Conservation (phyloP, 2,888 invertebrate genomes). For the Oligia fasciuncula region DNA sequence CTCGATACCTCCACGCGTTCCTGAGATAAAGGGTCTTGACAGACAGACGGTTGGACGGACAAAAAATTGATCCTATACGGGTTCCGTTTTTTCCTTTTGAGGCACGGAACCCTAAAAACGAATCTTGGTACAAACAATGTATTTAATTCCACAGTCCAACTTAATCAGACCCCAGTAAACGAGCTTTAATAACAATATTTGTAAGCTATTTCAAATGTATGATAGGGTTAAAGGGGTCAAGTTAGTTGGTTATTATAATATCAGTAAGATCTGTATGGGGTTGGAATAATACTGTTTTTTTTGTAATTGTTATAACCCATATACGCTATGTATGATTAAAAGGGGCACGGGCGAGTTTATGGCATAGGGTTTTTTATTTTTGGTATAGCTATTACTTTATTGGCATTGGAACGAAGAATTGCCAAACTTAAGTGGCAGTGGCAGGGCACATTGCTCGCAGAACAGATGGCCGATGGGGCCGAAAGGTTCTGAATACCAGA, state of each 20-base stretch:
- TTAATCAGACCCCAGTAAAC: conserved; percentile 43
- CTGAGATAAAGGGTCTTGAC: no score
- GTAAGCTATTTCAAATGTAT: conserved; percentile 49
- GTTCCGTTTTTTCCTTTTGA: no score
- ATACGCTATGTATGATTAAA: conserved; percentile 68
- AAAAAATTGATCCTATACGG: no score
- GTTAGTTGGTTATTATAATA: conserved; percentile 49
- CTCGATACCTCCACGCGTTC: no score
- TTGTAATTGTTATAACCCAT: conserved; percentile 69
- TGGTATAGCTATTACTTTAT: not conserved
- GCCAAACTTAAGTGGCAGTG: no score
- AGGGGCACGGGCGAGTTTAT: conserved; percentile 25
- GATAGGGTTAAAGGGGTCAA: conserved; percentile 56
- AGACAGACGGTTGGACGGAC: no score
- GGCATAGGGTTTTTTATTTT: conserved; percentile 5
- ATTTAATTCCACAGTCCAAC: conserved; percentile 33
- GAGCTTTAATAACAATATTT: conserved; percentile 48
- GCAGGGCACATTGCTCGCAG: no score
- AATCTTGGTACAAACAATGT: conserved; percentile 36
- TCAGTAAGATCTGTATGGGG: conserved; percentile 63
- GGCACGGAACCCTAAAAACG: not conserved
- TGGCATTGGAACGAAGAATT: not conserved
- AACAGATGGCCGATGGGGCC: no score
- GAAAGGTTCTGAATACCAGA: no score
- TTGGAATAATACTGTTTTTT: conserved; percentile 66